These are phyloP conservation scores for Macrosoma leucophasiata DNA, from an alignment of 2,888 invertebrate genomes.

Conservation along the genomic window DNA sequence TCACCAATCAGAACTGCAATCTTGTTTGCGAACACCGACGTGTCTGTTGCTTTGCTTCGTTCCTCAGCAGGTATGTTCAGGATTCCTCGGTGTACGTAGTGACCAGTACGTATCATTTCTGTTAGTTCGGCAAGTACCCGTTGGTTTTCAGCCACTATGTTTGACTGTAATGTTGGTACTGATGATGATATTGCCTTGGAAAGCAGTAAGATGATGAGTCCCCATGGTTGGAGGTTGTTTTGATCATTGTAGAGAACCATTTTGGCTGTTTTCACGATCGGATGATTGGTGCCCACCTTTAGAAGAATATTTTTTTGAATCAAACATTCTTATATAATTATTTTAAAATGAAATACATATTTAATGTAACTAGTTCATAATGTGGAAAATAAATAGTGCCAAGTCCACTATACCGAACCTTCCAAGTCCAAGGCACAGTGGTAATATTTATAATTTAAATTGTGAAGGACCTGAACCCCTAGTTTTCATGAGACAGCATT, in stretches of 20 bases:
- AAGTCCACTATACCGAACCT: too few relatives aligned
- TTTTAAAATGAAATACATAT: neutral
- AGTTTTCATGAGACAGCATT: too few relatives aligned
- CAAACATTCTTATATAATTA: too few relatives aligned
- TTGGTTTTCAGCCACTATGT: constrained; percentile 72
- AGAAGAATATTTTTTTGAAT: too few relatives aligned
- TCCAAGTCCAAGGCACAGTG: too few relatives aligned
- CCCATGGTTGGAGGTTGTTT: constrained; percentile 90
- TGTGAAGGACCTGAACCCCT: too few relatives aligned
- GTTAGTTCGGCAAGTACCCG: constrained; percentile 79
- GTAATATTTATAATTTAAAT: too few relatives aligned
- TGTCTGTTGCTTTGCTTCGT: constrained; percentile 73
- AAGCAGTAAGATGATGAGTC: constrained; percentile 86
- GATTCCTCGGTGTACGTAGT: constrained; percentile 83
- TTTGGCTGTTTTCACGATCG: constrained; percentile 89
- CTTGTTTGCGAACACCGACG: constrained; percentile 91
- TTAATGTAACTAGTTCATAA: neutral
- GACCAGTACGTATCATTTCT: constrained; percentile 92
- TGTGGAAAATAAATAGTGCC: too few relatives aligned
- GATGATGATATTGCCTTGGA: constrained; percentile 82
- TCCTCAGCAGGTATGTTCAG: constrained; percentile 64
- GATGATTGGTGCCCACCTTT: constrained; percentile 88
- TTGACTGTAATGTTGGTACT: constrained; percentile 70
- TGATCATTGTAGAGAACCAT: constrained; percentile 87
- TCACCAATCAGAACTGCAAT: constrained; percentile 91